Conservation (phyloP, 1,140 invertebrate genomes). For the Sycophaga agraensis region DNA sequence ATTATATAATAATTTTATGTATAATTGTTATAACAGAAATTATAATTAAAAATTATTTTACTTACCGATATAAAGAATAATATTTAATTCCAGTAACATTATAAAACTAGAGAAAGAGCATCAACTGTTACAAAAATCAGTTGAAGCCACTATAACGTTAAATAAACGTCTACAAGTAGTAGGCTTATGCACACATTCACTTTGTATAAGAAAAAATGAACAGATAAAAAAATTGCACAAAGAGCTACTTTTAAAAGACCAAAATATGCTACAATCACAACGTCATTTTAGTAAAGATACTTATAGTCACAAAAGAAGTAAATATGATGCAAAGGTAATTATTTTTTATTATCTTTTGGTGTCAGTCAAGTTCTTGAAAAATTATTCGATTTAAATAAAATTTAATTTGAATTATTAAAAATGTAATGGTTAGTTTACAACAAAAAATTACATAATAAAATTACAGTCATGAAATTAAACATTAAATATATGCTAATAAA, state of each 20-base stretch:
- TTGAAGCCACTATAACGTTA: conserved; percentile 33
- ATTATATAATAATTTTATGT: neutral
- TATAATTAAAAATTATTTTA: neutral
- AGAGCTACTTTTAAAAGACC: conserved; percentile 19
- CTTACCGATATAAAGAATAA: neutral
- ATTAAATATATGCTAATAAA: too few species aligned
- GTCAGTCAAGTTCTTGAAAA: too few species aligned
- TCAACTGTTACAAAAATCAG: conserved; percentile 36
- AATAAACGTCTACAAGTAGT: conserved; percentile 45
- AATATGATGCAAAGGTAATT: conserved; percentile 7
- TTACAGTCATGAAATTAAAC: too few species aligned
- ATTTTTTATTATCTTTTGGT: neutral
- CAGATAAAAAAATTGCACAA: conserved; percentile 33
- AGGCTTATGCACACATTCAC: conserved; percentile 36
- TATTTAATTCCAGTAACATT: neutral
- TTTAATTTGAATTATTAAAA: too few species aligned
- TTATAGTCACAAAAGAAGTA: neutral
- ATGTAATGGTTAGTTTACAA: too few species aligned
- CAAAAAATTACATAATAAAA: too few species aligned
- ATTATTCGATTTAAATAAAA: too few species aligned
- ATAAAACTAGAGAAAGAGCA: conserved; percentile 47
- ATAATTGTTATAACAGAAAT: neutral
- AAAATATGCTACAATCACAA: neutral
- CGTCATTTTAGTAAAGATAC: neutral
- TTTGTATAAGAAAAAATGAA: conserved; percentile 37